Evolutionary conservation across 1,140 invertebrate genomes (phyloP).

Genomic region (Sinella curviseta): DNA sequence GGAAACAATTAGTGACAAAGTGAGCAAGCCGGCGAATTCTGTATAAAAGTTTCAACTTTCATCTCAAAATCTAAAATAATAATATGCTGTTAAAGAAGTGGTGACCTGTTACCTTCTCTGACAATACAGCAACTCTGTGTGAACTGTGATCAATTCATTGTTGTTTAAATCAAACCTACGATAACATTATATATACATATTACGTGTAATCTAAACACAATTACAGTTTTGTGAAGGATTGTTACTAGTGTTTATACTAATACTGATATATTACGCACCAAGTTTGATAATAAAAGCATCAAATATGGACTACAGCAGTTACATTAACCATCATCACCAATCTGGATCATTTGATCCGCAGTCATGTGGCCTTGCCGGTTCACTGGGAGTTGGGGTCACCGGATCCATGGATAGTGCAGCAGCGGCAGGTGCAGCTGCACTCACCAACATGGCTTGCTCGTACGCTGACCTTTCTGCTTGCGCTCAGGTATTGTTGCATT

Average conservation of each 20-base stretch:
- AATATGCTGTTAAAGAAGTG: too few relatives aligned
- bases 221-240: too few relatives aligned
- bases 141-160: too few relatives aligned
- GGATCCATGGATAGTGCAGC: constrained; percentile 64
- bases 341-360: constrained; percentile 48
- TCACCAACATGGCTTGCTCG: constrained; percentile 70
- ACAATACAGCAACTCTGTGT: too few relatives aligned
- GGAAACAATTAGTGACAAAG: too few relatives aligned
- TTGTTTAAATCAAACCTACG: too few relatives aligned
- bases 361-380: constrained; percentile 48
- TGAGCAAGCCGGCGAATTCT: too few relatives aligned
- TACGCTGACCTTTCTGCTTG: constrained; percentile 82
- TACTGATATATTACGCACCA: background rate
- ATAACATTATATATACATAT: too few relatives aligned
- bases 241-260: background rate
- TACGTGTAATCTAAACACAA: too few relatives aligned
- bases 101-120: too few relatives aligned
- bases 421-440: constrained; percentile 59
- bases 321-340: constrained; percentile 50
- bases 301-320: constrained; percentile 50
- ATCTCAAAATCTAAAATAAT: too few relatives aligned
- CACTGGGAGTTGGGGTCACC: constrained; percentile 43
- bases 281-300: background rate
- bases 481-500: constrained; percentile 69
- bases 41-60: too few relatives aligned